phyloP scores from a whole-genome alignment of 2,113 vertebrate genomes.

The Barbus barbus region DNA sequence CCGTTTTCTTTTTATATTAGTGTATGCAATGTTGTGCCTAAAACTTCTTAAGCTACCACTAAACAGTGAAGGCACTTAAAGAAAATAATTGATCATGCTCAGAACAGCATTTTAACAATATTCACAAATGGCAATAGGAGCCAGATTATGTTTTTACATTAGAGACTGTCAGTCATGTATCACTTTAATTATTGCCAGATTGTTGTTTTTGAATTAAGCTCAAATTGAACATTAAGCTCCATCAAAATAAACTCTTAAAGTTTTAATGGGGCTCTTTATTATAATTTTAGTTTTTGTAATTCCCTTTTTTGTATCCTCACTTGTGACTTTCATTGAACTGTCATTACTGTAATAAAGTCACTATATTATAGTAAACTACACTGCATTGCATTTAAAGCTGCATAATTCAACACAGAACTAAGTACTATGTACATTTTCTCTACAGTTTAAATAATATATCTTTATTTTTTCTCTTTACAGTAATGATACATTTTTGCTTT shows the following conservation, averaged over 20 bases:
- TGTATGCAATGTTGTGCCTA: neutral
- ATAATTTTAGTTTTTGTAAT: neutral
- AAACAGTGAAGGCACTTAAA: neutral
- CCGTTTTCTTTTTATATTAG: neutral
- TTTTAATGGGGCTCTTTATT: neutral
- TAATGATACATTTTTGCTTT: neutral
- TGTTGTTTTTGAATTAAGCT: no score
- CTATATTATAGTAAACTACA: no score
- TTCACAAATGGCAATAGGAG: neutral
- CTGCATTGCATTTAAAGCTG: neutral
- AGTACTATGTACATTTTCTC: neutral
- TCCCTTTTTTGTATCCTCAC: neutral
- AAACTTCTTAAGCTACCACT: neutral
- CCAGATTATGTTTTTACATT: neutral
- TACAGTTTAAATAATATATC: neutral
- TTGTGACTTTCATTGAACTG: neutral
- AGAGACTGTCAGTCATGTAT: neutral
- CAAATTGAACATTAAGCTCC: neutral
- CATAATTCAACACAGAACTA: neutral
- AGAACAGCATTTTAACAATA: neutral
- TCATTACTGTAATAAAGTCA: neutral
- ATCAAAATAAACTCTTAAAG: neutral
- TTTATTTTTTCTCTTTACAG: neutral
- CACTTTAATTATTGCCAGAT: neutral
- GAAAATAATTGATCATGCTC: neutral